These are phyloP conservation scores for Phthorimaea operculella DNA, from an alignment of 1,140 invertebrate genomes.

Conservation along the genomic window DNA sequence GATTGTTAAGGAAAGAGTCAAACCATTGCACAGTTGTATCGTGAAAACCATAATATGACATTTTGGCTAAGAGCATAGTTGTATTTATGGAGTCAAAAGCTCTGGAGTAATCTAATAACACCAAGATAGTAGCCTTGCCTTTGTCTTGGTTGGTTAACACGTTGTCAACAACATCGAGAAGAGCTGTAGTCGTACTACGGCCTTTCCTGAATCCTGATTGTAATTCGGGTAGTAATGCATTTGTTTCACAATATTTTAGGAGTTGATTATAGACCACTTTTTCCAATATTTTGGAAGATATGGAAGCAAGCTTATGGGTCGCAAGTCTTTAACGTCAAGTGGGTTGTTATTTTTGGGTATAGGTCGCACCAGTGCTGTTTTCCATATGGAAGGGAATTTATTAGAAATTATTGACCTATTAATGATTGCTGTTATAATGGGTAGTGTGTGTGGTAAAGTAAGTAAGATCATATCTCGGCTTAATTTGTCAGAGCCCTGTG, in stretches of 20 bases:
- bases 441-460: not conserved
- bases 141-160: not conserved
- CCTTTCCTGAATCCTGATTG: slow-evolving; percentile 1
- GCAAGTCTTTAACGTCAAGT: not conserved
- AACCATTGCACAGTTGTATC: not conserved
- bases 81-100: not conserved
- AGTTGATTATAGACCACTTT: not conserved
- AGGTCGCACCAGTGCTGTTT: not conserved
- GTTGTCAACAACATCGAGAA: not conserved
- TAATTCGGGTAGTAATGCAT: not conserved
- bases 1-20: not conserved
- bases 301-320: not conserved
- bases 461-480: not conserved
- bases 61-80: not conserved
- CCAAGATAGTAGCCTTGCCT: not conserved
- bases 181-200: not conserved
- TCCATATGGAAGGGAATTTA: not conserved
- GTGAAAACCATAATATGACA: not conserved
- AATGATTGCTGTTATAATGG: not conserved
- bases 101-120: not conserved
- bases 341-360: not conserved
- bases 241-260: not conserved
- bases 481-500: not conserved
- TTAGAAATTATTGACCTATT: not conserved
- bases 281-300: slow-evolving; percentile 3